phyloP scores from a whole-genome alignment of 2,797 vertebrate genomes.

The Alouatta caraya region DNA sequence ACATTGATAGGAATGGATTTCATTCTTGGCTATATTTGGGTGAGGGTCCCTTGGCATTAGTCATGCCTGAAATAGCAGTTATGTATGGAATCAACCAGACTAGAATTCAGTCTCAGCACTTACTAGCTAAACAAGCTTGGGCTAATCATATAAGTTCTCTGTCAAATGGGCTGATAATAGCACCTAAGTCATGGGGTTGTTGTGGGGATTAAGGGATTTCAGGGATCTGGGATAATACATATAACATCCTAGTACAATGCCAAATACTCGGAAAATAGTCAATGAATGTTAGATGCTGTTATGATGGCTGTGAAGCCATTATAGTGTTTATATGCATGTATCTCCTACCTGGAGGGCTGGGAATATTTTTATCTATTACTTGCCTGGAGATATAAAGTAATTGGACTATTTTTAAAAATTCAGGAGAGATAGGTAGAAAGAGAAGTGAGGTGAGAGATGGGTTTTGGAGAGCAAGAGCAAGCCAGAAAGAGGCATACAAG shows the following conservation, averaged over 20 bases:
- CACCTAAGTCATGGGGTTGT: background rate
- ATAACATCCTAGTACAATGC: background rate
- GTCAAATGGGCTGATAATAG: background rate
- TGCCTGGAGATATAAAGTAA: constrained; percentile 63
- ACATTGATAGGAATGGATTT: background rate
- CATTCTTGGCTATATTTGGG: background rate
- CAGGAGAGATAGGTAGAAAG: background rate
- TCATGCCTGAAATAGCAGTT: background rate
- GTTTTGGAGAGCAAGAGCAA: background rate
- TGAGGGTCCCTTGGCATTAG: background rate
- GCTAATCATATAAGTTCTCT: background rate
- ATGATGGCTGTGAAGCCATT: background rate
- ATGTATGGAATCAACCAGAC: background rate
- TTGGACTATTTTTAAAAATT: constrained; percentile 3
- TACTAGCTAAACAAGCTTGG: background rate
- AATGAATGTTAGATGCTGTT: background rate
- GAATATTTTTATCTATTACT: constrained; percentile 54
- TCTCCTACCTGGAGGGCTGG: constrained; percentile 4
- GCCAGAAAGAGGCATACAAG: background rate
- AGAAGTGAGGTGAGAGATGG: background rate
- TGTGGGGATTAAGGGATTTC: background rate
- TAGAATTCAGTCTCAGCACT: background rate
- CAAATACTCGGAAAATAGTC: background rate
- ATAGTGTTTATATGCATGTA: background rate
- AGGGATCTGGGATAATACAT: background rate